Evolutionary conservation across 2,797 vertebrate genomes (phyloP).

Genomic region (Schizopygopsis pylzovi): DNA sequence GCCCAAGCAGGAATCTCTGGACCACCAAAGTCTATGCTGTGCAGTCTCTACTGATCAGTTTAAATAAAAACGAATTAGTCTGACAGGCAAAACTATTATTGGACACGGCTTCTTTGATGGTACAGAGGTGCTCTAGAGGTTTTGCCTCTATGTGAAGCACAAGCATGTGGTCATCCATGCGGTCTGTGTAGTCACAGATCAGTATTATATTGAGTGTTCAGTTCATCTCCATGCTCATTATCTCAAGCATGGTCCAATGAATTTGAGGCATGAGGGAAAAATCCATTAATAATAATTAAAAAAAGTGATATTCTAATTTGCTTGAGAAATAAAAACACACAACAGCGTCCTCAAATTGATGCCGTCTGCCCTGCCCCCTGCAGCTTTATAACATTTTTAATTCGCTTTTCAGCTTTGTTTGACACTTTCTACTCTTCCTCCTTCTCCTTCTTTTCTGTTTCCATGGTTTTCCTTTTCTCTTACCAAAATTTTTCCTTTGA

Average conservation of each 20-base stretch:
- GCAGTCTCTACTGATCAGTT: slow-evolving; percentile 19
- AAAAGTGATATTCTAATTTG: not conserved
- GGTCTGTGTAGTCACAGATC: slow-evolving; percentile 40
- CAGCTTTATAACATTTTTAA: slow-evolving; percentile 43
- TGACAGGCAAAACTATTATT: not conserved
- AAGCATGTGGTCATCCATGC: slow-evolving; percentile 31
- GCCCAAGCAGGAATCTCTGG: slow-evolving; percentile 58
- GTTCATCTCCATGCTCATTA: slow-evolving; percentile 44
- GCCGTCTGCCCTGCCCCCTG: slow-evolving; percentile 12
- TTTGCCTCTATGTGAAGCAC: slow-evolving; percentile 31
- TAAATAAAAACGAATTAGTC: slow-evolving; percentile 40
- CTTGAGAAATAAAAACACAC: not conserved
- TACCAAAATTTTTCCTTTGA: slow-evolving; percentile 58
- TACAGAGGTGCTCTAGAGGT: slow-evolving; percentile 31
- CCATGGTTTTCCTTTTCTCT: slow-evolving; percentile 61
- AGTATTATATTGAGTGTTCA: slow-evolving; percentile 37
- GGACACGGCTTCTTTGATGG: slow-evolving; percentile 30
- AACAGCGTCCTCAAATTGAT: slow-evolving; percentile 50
- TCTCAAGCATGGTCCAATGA: slow-evolving; percentile 57
- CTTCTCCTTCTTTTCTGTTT: slow-evolving; percentile 68
- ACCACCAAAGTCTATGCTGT: slow-evolving; percentile 67
- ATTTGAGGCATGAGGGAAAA: slow-evolving; percentile 52
- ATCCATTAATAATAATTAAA: not conserved
- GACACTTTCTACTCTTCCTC: slow-evolving; percentile 70
- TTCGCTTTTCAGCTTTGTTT: slow-evolving; percentile 57